Percentiles rank a stretch among this genome's conserved stretches.
phyloP scores from a whole-genome alignment of 2,888 invertebrate species.

The Sminthurides aquaticus region DNA sequence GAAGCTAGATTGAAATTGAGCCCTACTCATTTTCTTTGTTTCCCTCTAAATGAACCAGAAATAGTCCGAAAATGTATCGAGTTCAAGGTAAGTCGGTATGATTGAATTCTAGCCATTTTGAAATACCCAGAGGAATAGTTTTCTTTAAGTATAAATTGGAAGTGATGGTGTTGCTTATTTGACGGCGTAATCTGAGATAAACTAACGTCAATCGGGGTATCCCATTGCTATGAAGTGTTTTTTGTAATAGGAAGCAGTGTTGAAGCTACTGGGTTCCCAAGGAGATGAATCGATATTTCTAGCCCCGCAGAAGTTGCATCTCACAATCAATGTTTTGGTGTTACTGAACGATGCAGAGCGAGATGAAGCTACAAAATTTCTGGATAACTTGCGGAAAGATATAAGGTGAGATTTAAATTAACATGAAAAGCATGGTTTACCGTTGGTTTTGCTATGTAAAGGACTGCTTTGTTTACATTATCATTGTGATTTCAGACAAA shows the following conservation, averaged over 20 bases:
- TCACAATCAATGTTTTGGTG: conserved; percentile 70
- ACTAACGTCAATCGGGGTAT: too few species aligned
- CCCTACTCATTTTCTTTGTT: not conserved
- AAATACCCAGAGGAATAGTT: too few species aligned
- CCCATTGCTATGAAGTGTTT: too few species aligned
- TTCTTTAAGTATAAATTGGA: not conserved
- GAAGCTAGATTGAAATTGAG: not conserved
- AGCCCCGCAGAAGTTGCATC: conserved; percentile 64
- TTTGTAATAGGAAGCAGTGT: conserved; percentile 48
- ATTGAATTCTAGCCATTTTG: too few species aligned
- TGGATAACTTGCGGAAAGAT: conserved; percentile 59
- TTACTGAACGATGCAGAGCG: conserved; percentile 71
- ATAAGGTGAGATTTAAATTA: too few species aligned
- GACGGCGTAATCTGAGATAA: not conserved
- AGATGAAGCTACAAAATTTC: conserved; percentile 55
- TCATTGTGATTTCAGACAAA: not conserved
- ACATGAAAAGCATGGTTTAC: not conserved
- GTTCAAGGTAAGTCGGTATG: not conserved
- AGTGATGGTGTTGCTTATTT: not conserved
- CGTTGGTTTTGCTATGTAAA: too few species aligned
- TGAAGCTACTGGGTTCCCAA: conserved; percentile 47
- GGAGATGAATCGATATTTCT: conserved; percentile 70
- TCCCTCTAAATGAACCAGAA: not conserved
- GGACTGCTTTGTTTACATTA: not conserved
- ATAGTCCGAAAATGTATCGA: not conserved